Conservation (phyloP, 1,140 invertebrate genomes). For the Pygmarrhopalites habei region DNA sequence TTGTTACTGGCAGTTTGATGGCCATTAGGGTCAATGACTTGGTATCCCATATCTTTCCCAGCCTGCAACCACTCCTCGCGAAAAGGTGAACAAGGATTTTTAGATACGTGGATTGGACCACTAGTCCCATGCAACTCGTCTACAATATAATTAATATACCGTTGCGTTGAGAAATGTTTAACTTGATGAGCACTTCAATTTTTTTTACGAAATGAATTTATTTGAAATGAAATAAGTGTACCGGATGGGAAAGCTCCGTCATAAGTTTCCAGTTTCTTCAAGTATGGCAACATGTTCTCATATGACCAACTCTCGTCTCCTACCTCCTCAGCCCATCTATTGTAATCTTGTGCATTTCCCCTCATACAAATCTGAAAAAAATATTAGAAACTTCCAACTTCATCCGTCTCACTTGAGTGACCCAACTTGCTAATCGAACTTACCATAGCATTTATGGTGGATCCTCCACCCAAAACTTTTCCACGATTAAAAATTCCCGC, state of each 20-base stretch:
- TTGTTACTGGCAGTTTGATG: neutral
- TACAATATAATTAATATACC: neutral
- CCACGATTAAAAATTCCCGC: constrained; percentile 58
- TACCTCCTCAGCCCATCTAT: constrained; percentile 52
- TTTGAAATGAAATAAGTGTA: neutral
- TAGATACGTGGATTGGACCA: neutral
- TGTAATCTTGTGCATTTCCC: constrained; percentile 68
- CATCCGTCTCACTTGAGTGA: no score
- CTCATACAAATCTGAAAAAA: constrained; percentile 70
- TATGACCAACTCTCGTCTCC: constrained; percentile 50
- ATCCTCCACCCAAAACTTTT: constrained; percentile 66
- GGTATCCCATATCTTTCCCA: constrained; percentile 50
- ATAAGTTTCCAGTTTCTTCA: constrained; percentile 40
- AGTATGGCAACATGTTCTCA: constrained; percentile 44
- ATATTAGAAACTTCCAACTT: no score
- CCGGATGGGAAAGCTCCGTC: constrained; percentile 30
- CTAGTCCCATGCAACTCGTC: neutral
- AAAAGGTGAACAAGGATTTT: neutral
- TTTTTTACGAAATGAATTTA: neutral
- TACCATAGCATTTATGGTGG: constrained; percentile 79
- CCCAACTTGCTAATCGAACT: no score
- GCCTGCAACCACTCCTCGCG: constrained; percentile 49
- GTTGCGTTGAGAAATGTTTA: no score
- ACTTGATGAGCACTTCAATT: no score
- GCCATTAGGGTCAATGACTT: constrained; percentile 50